Conservation (phyloP, 2,113 vertebrate genomes). For the Jacana jacana region DNA sequence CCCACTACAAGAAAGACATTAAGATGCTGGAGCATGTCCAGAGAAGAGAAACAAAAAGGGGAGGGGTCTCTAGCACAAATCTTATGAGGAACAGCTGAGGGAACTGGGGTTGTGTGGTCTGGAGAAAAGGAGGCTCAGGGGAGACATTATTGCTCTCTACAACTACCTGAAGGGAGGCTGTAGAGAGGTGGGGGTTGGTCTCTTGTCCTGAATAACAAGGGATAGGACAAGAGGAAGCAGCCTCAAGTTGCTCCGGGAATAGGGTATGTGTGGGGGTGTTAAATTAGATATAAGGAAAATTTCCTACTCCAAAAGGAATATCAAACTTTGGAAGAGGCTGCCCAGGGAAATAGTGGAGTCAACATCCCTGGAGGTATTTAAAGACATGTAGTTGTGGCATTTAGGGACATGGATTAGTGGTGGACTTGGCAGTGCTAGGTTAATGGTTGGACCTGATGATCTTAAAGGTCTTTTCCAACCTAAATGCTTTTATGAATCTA, state of each 20-base stretch:
- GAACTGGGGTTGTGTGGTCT: fast-evolving
- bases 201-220: not conserved
- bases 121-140: not conserved
- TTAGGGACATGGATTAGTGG: not conserved
- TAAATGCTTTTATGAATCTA: not conserved
- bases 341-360: not conserved
- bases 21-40: fast-evolving
- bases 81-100: not conserved
- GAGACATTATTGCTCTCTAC: not conserved
- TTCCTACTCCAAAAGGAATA: not conserved
- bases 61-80: not conserved
- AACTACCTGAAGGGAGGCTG: not conserved
- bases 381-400: not conserved
- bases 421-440: not conserved
- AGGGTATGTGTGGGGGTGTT: too few relatives aligned
- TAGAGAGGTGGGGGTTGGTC: fast-evolving
- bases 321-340: not conserved
- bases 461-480: not conserved
- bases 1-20: fast-evolving
- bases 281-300: not conserved
- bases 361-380: not conserved
- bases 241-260: not conserved
- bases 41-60: not conserved
- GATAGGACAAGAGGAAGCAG: not conserved
- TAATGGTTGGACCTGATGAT: not conserved